Conservation (phyloP, 2,113 vertebrate species). For the Lanius ludovicianus region DNA sequence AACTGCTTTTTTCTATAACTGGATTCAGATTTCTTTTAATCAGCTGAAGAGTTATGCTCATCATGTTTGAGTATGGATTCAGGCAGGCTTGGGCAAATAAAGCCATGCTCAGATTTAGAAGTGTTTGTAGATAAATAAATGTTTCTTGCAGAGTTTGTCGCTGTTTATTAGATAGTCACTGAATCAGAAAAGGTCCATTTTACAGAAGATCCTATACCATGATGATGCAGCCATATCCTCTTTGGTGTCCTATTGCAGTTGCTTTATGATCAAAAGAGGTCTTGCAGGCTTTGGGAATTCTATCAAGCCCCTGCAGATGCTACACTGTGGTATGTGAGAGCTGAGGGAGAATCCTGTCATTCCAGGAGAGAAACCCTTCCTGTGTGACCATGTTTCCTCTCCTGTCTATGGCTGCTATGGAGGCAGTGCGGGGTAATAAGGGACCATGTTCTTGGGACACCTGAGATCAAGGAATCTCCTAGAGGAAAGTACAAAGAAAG, state of each 20-base stretch:
- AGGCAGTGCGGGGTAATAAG: background rate
- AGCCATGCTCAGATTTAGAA: background rate
- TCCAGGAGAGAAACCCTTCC: background rate
- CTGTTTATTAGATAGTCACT: background rate
- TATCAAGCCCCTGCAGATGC: background rate
- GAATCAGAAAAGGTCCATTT: background rate
- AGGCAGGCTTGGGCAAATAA: background rate
- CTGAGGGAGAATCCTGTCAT: background rate
- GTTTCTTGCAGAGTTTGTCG: background rate
- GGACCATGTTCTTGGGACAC: background rate
- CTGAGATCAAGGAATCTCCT: background rate
- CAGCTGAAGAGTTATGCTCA: background rate
- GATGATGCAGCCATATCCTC: background rate
- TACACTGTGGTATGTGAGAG: background rate
- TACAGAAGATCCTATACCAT: background rate
- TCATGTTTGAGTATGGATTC: background rate
- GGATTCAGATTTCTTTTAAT: background rate
- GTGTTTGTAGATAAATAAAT: background rate
- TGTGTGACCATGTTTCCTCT: background rate
- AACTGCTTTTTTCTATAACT: background rate
- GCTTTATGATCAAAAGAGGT: background rate
- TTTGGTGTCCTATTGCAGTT: background rate
- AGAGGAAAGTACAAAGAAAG: background rate
- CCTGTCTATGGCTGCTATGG: background rate
- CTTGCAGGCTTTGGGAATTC: background rate